phyloP scores from a whole-genome alignment of 2,888 invertebrate genomes.

The Rhopalosiphum nymphaeae region DNA sequence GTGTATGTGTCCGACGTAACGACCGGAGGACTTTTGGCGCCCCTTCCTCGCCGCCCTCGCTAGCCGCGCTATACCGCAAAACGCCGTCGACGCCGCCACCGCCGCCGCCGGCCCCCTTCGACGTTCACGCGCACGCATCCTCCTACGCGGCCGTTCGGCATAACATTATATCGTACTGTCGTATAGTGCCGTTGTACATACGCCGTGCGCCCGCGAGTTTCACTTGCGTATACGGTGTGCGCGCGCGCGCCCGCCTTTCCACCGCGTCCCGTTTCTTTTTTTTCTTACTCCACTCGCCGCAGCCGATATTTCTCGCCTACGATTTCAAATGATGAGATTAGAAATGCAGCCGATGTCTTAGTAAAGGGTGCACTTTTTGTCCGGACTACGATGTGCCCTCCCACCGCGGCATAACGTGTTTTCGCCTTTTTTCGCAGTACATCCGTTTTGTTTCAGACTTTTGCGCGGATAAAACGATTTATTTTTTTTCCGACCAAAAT shows the following conservation, averaged over 20 bases:
- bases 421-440: no score
- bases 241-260: not conserved
- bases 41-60: slow-evolving; percentile 23
- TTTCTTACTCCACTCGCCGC: not conserved
- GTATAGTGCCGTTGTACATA: not conserved
- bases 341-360: not conserved
- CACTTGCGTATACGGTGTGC: not conserved
- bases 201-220: not conserved
- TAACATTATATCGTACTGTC: not conserved
- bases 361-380: no score
- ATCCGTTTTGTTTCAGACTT: no score
- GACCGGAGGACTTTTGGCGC: slow-evolving; percentile 65
- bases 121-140: slow-evolving; percentile 54
- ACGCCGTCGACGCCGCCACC: slow-evolving; percentile 48
- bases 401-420: no score
- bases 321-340: not conserved
- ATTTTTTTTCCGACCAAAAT: no score
- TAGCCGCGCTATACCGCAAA: not conserved
- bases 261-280: not conserved
- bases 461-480: no score
- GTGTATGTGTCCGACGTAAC: slow-evolving; percentile 63
- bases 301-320: not conserved
- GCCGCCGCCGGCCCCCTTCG: slow-evolving; percentile 48
- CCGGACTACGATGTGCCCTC: no score
- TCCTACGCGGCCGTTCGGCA: not conserved